These are phyloP conservation scores for Brachyhypopomus gauderio DNA, from an alignment of 2,113 vertebrate species.

Conservation along the genomic window DNA sequence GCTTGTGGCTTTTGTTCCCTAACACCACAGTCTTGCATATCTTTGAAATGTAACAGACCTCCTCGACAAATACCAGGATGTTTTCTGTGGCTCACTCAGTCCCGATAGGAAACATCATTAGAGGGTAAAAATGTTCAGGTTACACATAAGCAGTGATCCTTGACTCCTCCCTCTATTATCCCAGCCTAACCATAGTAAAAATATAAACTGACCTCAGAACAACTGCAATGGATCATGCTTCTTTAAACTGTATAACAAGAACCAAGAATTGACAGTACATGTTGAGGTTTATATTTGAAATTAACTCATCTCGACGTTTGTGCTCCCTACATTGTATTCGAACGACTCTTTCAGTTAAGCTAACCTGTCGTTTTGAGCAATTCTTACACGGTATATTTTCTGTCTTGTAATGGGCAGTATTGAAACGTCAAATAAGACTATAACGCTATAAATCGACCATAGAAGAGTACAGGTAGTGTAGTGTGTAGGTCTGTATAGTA, in stretches of 20 bases:
- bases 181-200: conserved; percentile 23
- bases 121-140: conserved; percentile 34
- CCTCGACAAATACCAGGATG: conserved; percentile 5
- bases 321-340: too few species aligned
- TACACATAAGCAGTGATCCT: conserved; percentile 39
- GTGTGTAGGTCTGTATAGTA: too few species aligned
- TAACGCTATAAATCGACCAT: too few species aligned
- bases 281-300: conserved; percentile 6
- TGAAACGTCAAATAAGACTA: too few species aligned
- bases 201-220: conserved; percentile 38
- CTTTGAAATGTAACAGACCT: conserved; percentile 2
- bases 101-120: conserved; percentile 34
- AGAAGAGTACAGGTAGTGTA: too few species aligned
- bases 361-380: too few species aligned
- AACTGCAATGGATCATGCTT: conserved; percentile 22
- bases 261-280: conserved; percentile 10
- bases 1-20: conserved; percentile 14
- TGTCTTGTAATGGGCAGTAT: too few species aligned
- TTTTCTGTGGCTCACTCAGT: conserved; percentile 9
- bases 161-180: conserved; percentile 25
- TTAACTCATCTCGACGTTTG: conserved; percentile 17
- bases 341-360: background rate
- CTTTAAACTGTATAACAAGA: conserved; percentile 29
- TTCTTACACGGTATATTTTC: too few species aligned
- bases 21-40: conserved; percentile 4